These are phyloP conservation scores for Hydrocynus forskahlii DNA, from an alignment of 2,797 vertebrate species.

Conservation along the genomic window DNA sequence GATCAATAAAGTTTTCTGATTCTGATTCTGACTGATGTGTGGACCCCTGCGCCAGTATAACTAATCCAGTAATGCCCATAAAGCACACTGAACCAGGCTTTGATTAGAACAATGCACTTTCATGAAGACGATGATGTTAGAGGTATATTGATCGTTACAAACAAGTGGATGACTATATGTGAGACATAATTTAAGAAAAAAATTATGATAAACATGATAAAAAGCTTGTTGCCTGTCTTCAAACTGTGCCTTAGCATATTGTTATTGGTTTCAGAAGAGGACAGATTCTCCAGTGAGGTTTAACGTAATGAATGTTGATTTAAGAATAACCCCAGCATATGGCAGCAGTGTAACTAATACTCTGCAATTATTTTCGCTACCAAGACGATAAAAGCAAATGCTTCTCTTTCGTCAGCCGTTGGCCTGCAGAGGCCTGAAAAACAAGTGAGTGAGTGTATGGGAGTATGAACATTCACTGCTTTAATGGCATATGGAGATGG, in stretches of 20 bases:
- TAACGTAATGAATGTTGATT: conserved; percentile 34
- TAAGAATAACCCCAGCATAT: conserved; percentile 41
- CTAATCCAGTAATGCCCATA: neutral
- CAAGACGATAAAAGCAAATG: conserved; percentile 27
- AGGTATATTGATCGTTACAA: neutral
- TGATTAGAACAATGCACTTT: neutral
- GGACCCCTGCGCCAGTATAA: too few relatives aligned
- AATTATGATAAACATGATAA: neutral
- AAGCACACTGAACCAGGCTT: neutral
- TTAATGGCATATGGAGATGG: conserved; percentile 26
- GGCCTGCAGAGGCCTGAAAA: neutral
- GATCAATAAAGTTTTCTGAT: too few relatives aligned
- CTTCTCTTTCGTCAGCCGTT: conserved; percentile 16
- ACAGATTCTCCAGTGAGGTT: conserved; percentile 6
- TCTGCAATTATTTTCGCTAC: conserved; percentile 39
- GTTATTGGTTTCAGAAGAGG: neutral
- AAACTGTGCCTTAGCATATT: neutral
- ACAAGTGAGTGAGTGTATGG: conserved; percentile 24
- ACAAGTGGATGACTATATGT: neutral
- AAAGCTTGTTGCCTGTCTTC: neutral
- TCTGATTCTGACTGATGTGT: too few relatives aligned
- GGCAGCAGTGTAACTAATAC: conserved; percentile 29
- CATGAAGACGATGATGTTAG: neutral
- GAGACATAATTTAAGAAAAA: neutral
- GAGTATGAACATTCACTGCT: conserved; percentile 11